Evolutionary conservation across 2,888 invertebrate species (phyloP), one percentile per base, ranked within the genome.

Genomic region (Thymelicus sylvestris): DNA sequence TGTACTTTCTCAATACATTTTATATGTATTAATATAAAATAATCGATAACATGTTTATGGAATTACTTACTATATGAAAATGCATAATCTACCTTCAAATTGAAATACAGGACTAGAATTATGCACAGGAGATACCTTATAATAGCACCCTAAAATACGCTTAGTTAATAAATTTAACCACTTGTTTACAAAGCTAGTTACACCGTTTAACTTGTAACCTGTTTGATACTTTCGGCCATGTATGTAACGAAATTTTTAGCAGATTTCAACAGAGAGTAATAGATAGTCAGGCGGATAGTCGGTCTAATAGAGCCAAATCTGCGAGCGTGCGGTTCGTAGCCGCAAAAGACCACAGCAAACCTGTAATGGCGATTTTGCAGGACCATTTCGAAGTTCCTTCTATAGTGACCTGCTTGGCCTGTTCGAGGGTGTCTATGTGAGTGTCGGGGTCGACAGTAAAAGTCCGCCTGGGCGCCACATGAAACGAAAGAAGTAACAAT

Each of bases 341-440:
- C 93, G 93, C 92, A 83, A 93, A 92, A 94, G 92, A 92, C 93
- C 91, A 88, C 91, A 86, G 93, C 94, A 94, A 97, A 99, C 98
- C 98, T 98, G 98, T 99, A 92, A 99, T 98, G 94, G 98, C 98
- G 96, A 99, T 98, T 97, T 99, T 99, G 97, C 98, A 98, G 94
- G 98, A 98, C 99, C 99, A 99, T 95, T 99, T 98, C 94, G 98
- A 98, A 88, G 98, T 99, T 95, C 99, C 99, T 95, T 98, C 98
- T 94, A 99, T 97, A 94, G 99, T 98, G 95, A 98, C 97, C 95
- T 97, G 97, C 95, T 99, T 98, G 91, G 98, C 98, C 95, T 98
- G 98, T 95, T 98, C 98, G 95, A 98, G 96, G 95, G 97, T 97
- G 96, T 98, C 98, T 95, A 98, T 97, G 96, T 98, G 98, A 95